A percentile compares a stretch with the other conserved stretches of the same genome.
Evolutionary conservation across 2,888 invertebrate genomes (phyloP).

Genomic region (Melanargia galathea): DNA sequence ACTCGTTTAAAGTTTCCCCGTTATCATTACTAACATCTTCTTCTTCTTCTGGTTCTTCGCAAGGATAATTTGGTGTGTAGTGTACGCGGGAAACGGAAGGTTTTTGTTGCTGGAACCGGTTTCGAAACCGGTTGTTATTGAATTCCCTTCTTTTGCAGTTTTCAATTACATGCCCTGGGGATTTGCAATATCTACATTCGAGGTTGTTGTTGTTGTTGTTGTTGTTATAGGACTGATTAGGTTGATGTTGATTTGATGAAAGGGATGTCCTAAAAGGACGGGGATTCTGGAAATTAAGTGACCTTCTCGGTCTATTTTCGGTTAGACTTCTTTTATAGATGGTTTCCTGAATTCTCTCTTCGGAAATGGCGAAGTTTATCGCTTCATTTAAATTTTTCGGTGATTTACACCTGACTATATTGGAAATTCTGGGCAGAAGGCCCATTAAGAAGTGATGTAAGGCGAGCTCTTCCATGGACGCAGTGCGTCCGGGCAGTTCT

Average conservation of each 20-base stretch:
- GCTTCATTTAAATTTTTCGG: conserved; percentile 38
- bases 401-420: conserved; percentile 32
- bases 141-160: conserved; percentile 34
- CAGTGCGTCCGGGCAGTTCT: conserved; percentile 42
- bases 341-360: conserved; percentile 30
- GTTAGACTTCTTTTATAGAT: conserved; percentile 10
- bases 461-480: conserved; percentile 46
- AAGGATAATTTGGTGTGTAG: too few species aligned
- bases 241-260: background rate
- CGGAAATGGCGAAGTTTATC: conserved; percentile 34
- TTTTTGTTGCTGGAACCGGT: too few species aligned
- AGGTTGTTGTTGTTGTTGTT: background rate
- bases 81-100: too few species aligned
- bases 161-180: conserved; percentile 25
- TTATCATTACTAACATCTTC: too few species aligned
- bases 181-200: conserved; percentile 37
- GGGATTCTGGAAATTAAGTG: background rate
- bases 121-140: conserved; percentile 16
- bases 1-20: background rate
- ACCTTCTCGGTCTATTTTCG: background rate
- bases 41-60: too few species aligned
- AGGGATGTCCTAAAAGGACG: too few species aligned
- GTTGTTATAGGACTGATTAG: background rate
- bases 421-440: conserved; percentile 32
- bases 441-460: conserved; percentile 38